Percentiles rank a stretch among this genome's conserved stretches.
Conservation (phyloP, 2,888 invertebrate genomes). For the Chrysomela aeneicollis region DNA sequence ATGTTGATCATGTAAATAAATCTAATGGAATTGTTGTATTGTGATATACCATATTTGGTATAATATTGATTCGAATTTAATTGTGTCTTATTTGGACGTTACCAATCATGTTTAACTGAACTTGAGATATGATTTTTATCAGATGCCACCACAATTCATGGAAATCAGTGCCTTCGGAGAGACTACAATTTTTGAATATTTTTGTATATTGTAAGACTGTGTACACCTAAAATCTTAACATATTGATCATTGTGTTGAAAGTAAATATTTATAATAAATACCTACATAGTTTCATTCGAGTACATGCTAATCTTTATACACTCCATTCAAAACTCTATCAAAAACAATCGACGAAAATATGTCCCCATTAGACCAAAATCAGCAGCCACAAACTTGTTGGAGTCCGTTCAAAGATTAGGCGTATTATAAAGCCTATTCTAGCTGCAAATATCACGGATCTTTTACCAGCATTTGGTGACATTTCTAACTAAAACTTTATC, state of each 20-base stretch:
- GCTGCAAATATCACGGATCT: too few relatives aligned
- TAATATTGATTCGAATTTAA: constrained; percentile 12
- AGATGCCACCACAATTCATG: constrained; percentile 2
- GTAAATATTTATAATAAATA: constrained; percentile 6
- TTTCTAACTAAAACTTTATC: too few relatives aligned
- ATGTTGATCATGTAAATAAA: constrained; percentile 37
- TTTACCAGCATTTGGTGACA: too few relatives aligned
- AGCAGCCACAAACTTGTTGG: too few relatives aligned
- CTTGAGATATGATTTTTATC: constrained; percentile 2
- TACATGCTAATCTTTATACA: background rate
- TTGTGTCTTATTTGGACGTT: constrained; percentile 24
- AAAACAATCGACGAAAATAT: too few relatives aligned
- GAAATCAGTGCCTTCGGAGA: constrained; percentile 25
- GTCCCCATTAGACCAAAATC: too few relatives aligned
- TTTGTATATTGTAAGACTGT: constrained; percentile 31
- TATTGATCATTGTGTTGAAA: constrained; percentile 26
- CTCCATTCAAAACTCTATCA: too few relatives aligned
- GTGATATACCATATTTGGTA: constrained; percentile 30
- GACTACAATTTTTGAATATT: constrained; percentile 26
- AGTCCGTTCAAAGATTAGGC: too few relatives aligned
- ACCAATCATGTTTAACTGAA: constrained; percentile 13
- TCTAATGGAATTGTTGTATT: constrained; percentile 25
- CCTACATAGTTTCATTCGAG: background rate
- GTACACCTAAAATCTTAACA: constrained; percentile 26
- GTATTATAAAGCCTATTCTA: too few relatives aligned